Base-by-base conservation (phyloP, 2,113 vertebrate species). In the Halcyon malimbica region DNA sequence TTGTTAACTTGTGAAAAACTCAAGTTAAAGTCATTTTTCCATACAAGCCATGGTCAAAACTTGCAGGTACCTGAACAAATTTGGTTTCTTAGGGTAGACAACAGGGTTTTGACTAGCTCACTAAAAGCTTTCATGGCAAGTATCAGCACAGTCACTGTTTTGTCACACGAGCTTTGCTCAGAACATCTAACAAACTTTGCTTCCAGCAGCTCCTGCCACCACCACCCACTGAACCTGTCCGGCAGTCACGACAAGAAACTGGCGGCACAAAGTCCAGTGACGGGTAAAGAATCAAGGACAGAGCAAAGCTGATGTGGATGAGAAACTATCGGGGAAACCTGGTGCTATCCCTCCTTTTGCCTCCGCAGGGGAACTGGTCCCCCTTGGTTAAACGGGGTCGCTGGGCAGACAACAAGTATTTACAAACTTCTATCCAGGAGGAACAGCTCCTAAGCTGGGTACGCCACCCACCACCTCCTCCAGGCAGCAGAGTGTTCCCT, bases 51-150 rank as follows among this genome's bases (percentile, higher is more conserved):
- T 2, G 18, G 37, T 18, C 46, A 81, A 81, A 96, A 54, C 37
- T 25, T 46, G 18, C 35, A 67, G 68, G 51, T 54, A 76, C 19
- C n/a, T 35, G 35, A 76, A 44, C 12, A 25, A 91, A 23, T 59
- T 23, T 4, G 13, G 2, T 5, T 73, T 90, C 83, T 81, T 51
- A 51, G 59, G 51, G 42, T 64, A 87, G 53, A 59, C 50, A 80
- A 37, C 29, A 65, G 46, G 37, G 33, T 17, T 93, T 94, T 92
- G 94, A 93, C 79, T 94, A 71, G 54, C 26, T 79, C 20, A 29
- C 88, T 95, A 54, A 84, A 87, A 92, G 56, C 9, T 28, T 56
- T 84, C 44, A 21, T 23, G 29, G 57, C 53, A 89, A 95, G 69
- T 46, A 67, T 35, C 73, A 82, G 89, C 59, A 92, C 54, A 78